Evolutionary conservation across 2,113 vertebrate species (phyloP).

Genomic region (Emydura subglobosa): DNA sequence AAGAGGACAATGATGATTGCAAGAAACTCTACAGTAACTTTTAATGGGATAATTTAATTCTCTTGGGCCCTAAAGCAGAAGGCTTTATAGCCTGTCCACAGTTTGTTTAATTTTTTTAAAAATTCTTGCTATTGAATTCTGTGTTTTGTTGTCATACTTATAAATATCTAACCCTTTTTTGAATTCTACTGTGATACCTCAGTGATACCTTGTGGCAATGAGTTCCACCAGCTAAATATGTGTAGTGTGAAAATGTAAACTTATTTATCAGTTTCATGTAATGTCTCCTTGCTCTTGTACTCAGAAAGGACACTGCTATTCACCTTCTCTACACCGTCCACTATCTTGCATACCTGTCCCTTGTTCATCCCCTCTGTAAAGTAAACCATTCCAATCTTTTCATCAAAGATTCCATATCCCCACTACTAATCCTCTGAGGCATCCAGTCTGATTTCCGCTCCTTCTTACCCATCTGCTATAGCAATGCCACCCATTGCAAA

Average conservation of each 20-base stretch:
- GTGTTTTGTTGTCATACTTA: no score
- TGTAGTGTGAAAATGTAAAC: neutral
- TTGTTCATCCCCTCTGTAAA: neutral
- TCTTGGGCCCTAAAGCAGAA: neutral
- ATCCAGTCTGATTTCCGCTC: neutral
- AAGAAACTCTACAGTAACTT: neutral
- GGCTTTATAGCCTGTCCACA: no score
- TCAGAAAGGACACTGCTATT: neutral
- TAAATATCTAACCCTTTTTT: no score
- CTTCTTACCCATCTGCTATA: constrained; percentile 14
- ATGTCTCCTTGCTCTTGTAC: neutral
- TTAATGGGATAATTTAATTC: neutral
- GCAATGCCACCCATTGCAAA: constrained; percentile 40
- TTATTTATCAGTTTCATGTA: constrained; percentile 11
- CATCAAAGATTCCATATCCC: constrained; percentile 12
- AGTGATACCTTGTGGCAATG: accelerated
- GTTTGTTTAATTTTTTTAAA: no score
- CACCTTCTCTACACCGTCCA: neutral
- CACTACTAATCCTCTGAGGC: neutral
- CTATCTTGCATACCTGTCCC: neutral
- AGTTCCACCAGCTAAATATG: neutral
- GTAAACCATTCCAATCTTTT: neutral
- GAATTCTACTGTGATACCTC: neutral
- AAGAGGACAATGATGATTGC: neutral
- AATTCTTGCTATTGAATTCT: no score